phyloP scores from a whole-genome alignment of 2,888 invertebrate genomes.

The Julus scanicus region DNA sequence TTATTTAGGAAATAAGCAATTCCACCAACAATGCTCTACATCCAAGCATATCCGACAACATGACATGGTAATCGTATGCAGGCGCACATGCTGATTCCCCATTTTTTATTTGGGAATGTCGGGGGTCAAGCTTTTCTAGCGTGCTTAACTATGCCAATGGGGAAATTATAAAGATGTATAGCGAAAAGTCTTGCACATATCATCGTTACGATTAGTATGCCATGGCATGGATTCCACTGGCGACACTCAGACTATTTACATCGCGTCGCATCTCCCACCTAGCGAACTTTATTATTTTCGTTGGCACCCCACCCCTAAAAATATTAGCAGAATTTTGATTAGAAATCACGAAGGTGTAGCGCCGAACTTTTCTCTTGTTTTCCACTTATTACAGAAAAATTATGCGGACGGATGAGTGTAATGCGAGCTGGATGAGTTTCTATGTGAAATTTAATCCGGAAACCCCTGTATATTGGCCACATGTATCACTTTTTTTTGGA shows the following conservation, averaged over 20 bases:
- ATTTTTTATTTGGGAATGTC: neutral
- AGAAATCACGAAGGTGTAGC: neutral
- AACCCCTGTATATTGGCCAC: no score
- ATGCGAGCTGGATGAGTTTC: neutral
- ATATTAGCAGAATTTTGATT: constrained; percentile 14
- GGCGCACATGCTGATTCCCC: neutral
- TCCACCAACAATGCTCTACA: neutral
- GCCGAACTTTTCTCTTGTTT: neutral
- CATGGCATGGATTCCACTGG: neutral
- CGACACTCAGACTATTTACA: neutral
- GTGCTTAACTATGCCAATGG: neutral
- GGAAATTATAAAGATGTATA: neutral
- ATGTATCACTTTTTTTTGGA: no score
- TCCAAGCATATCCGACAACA: neutral
- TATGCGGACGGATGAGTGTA: neutral
- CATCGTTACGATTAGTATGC: neutral
- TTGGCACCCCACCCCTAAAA: neutral
- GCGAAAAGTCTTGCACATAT: neutral
- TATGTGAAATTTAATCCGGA: no score
- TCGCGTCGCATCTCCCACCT: neutral
- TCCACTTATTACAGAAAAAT: neutral
- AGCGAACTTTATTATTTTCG: neutral
- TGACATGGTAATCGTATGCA: constrained; percentile 35
- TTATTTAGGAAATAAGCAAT: neutral
- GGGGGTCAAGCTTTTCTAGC: constrained; percentile 1